phyloP scores from a whole-genome alignment of 2,113 vertebrate species.

The Myotis davidii region DNA sequence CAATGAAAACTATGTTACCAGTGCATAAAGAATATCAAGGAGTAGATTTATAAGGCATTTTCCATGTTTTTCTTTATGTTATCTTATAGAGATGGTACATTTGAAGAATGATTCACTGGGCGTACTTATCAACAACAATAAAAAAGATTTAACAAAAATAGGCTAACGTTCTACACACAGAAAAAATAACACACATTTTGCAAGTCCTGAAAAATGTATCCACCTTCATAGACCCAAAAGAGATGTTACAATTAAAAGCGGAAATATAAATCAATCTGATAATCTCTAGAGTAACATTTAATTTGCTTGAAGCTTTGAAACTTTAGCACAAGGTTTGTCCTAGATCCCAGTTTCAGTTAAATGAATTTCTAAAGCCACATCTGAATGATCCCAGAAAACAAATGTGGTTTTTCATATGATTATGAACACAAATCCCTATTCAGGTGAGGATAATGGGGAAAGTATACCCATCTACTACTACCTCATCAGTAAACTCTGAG shows the following conservation, averaged over 20 bases:
- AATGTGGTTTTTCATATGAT: background rate
- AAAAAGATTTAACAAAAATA: background rate
- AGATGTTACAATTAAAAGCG: constrained; percentile 44
- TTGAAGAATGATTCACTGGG: constrained; percentile 21
- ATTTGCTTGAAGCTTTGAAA: constrained; percentile 2
- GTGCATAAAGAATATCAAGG: background rate
- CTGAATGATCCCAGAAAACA: background rate
- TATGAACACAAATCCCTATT: constrained; percentile 25
- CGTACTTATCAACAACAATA: background rate
- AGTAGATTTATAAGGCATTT: background rate
- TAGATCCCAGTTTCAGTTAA: background rate
- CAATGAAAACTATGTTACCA: constrained; percentile 10
- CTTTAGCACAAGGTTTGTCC: background rate
- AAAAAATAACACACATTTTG: background rate
- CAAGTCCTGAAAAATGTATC: constrained; percentile 36
- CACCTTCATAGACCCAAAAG: constrained; percentile 30
- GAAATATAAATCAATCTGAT: background rate
- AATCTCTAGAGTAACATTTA: constrained; percentile 7
- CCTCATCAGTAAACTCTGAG: background rate
- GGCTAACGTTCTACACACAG: background rate
- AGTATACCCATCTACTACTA: background rate
- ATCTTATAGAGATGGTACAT: background rate
- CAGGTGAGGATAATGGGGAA: background rate
- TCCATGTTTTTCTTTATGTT: background rate
- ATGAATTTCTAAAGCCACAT: constrained; percentile 7